Base-by-base conservation (phyloP, 1,140 invertebrate species). In the Nephotettix cincticeps region DNA sequence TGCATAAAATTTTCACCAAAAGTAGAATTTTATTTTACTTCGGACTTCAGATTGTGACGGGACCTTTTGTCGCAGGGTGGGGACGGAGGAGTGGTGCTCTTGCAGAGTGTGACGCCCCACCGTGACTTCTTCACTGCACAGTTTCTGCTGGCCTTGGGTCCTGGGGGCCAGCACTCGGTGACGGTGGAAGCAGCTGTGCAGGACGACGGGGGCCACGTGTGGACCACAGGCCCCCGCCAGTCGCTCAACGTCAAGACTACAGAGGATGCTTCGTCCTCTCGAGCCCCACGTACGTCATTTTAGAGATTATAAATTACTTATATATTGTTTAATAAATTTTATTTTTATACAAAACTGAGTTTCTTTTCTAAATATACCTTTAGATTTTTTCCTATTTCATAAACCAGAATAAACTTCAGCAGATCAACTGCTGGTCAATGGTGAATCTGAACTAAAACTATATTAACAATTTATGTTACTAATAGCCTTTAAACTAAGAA, bases 81-180 rank as follows among this genome's bases (percentile, higher is more conserved):
- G 67, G 70, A 72, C 21, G 13, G 45, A 21, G 25, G 36, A 29
- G 51, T 70, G 67, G 51, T 70, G 36, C 76, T 91, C 36, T 85
- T 85, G 45, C 88, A 91, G 77, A 88, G 85, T 0, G 89, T 91
- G 0, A 86, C 86, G 58, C 91, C 91, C 21, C 90, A 92, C 78
- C 86, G 91, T 28, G 92, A 94, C 75, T 94, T 93, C 77, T 93
- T 94, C 74, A 88, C 90, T 1, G 89, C 90, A 17, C 90, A 91
- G 76, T 93, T 94, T 80, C 80, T 94, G 1, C 79, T 93, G 28
- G 86, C 88, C 0, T 78, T 87, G 19, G 70, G 66, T 79, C 2
- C 23, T 4, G 56, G 56, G 2, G 86, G 86, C 28, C 83, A 88
- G 64, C 87, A 87, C 76, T 83, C 85, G 74, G 85, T 93, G 0